Evolutionary conservation across 92 coral and sea anemone species (phyloP).

Genomic region (Heteractis magnifica): DNA sequence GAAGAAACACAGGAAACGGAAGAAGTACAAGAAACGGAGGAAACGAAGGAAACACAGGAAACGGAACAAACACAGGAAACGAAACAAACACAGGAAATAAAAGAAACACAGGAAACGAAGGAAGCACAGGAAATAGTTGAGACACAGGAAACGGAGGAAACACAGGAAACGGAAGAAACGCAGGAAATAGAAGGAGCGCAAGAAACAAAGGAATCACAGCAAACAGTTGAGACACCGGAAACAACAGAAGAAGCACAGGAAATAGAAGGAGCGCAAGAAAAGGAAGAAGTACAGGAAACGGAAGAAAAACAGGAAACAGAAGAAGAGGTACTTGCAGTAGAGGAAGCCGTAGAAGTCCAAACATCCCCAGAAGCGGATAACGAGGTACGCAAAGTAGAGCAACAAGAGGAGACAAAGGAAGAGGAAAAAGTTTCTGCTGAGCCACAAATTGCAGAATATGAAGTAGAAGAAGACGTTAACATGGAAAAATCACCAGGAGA

Average conservation of each 20-base stretch:
- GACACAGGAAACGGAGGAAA: too few relatives aligned
- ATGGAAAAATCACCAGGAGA: background rate
- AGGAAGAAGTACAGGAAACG: background rate
- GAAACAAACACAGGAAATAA: too few relatives aligned
- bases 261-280: background rate
- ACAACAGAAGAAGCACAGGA: background rate
- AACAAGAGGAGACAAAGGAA: background rate
- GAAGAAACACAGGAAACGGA: too few relatives aligned
- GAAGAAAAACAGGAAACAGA: too few relatives aligned
- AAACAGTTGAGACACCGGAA: background rate
- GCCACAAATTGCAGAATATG: background rate
- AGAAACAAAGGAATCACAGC: background rate
- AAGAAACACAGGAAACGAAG: too few relatives aligned
- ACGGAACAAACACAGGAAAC: too few relatives aligned
- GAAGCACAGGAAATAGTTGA: too few relatives aligned
- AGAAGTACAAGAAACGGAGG: too few relatives aligned
- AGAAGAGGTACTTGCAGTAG: background rate
- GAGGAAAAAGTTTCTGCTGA: background rate
- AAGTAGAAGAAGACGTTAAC: background rate
- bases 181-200: background rate
- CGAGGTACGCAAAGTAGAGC: background rate
- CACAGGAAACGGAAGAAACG: too few relatives aligned
- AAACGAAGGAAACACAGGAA: too few relatives aligned
- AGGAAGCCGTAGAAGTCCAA: background rate
- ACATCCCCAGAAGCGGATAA: background rate